These are phyloP conservation scores for Dexiosoma caninum DNA, from an alignment of 2,888 invertebrate species.

Conservation along the genomic window DNA sequence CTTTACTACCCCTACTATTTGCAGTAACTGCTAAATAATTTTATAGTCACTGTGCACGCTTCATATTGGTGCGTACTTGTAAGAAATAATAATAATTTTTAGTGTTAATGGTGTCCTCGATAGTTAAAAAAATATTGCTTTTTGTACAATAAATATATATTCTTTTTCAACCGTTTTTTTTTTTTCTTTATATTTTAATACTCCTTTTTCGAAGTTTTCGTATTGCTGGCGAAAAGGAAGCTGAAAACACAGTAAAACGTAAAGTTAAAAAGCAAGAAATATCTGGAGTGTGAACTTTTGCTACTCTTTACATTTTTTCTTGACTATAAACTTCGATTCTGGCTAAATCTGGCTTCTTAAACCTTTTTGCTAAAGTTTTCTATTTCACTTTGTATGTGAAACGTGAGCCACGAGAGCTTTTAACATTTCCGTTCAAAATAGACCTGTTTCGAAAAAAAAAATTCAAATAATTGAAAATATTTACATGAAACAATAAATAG, in stretches of 20 bases:
- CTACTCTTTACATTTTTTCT: no score
- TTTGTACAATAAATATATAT: background rate
- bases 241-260: background rate
- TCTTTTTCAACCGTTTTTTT: background rate
- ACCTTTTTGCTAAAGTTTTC: background rate
- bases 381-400: background rate
- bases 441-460: background rate
- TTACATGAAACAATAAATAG: no score
- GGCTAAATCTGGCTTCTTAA: background rate
- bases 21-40: background rate
- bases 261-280: background rate
- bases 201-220: background rate
- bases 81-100: background rate
- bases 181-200: no score
- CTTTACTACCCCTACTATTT: background rate
- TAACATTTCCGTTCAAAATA: conserved; percentile 30
- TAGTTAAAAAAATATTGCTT: conserved; percentile 26
- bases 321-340: no score
- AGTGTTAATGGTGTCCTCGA: conserved; percentile 29
- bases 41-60: background rate
- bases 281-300: background rate
- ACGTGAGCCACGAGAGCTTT: conserved; percentile 1
- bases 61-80: background rate
- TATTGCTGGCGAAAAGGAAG: background rate
- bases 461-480: no score